Evolutionary conservation across 2,113 vertebrate species (phyloP), one percentile per base, ranked within the genome.

Genomic region (Arothron firmamentum): DNA sequence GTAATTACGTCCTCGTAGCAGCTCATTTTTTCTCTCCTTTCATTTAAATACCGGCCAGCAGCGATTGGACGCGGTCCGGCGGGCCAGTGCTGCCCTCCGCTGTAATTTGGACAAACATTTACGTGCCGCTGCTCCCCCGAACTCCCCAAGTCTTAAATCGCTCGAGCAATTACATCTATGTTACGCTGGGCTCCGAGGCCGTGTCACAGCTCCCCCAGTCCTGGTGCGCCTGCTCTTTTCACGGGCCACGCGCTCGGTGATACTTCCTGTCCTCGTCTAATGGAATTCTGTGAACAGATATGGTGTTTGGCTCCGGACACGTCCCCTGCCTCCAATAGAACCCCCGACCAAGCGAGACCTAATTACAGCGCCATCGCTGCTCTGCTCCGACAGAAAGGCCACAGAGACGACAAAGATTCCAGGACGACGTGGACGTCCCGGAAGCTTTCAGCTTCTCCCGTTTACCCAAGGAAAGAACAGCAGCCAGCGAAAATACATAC

Each of bases 321-420:
- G 52, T 78, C 68, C 72, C 70, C 51, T 31, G 50, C 21, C 68
- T 51, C 58, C 51, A 60, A 62, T 69, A 56, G 80, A 76, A 82
- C 38, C 53, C 75, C 74, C 59, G 70, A 85, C 77, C 67, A 78
- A 76, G 79, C 72, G 62, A 71, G 82, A 71, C 64, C 74, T 77
- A 77, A 84, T 84, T 79, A 77, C 65, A 62, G 54, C 49, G 23
- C 45, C 58, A 67, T 52, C 9, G n/a, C 55, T 59, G 55, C 49
- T 49, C 49, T 31, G 28, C 52, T 56, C 14, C 56, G 59, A 50
- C 25, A 5, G 66, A 75, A 63, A 74, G 55, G 7, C 62, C n/a
- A 18, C 47, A 55, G 18, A 57, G 20, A 59, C 31, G 53, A 12
- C 28, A 23, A 23, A 23, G 21, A 23, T 23, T 23, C 21, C 21